These are phyloP conservation scores for Oreochromis grahami DNA, from an alignment of 2,797 vertebrate genomes.

Conservation along the genomic window DNA sequence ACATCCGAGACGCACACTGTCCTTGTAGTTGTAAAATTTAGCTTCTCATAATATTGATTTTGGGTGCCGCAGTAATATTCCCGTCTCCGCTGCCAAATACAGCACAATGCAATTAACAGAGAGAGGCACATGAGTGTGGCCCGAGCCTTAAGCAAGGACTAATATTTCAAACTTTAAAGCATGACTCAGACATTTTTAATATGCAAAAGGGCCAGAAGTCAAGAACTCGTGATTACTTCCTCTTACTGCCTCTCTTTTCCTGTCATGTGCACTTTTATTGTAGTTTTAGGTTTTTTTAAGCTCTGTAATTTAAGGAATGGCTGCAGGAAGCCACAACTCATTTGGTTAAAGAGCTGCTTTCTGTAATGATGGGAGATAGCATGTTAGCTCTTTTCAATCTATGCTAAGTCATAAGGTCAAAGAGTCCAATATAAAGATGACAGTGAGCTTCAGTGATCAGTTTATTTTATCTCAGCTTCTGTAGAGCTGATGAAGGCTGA, in stretches of 20 bases:
- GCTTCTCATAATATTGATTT: constrained; percentile 74
- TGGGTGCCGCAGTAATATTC: constrained; percentile 55
- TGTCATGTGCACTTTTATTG: constrained; percentile 16
- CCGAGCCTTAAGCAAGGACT: constrained; percentile 29
- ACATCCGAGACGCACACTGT: constrained; percentile 59
- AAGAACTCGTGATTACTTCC: constrained; percentile 47
- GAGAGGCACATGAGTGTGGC: constrained; percentile 12
- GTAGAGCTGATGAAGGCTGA: neutral
- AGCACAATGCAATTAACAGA: constrained; percentile 63
- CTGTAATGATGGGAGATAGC: neutral
- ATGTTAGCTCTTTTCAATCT: neutral
- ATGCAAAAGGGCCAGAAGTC: constrained; percentile 26
- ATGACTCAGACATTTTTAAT: constrained; percentile 53
- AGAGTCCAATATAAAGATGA: neutral
- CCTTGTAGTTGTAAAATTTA: constrained; percentile 55
- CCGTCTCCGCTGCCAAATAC: constrained; percentile 51
- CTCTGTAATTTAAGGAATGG: neutral
- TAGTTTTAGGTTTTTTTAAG: neutral
- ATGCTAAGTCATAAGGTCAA: neutral
- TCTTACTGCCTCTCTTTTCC: neutral
- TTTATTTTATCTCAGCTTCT: neutral
- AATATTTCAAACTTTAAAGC: constrained; percentile 40
- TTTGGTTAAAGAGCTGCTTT: neutral
- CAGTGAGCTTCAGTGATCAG: too few species aligned
- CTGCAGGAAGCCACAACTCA: neutral